phyloP scores from a whole-genome alignment of 1,140 invertebrate species.

The Gonioctena quinquepunctata region DNA sequence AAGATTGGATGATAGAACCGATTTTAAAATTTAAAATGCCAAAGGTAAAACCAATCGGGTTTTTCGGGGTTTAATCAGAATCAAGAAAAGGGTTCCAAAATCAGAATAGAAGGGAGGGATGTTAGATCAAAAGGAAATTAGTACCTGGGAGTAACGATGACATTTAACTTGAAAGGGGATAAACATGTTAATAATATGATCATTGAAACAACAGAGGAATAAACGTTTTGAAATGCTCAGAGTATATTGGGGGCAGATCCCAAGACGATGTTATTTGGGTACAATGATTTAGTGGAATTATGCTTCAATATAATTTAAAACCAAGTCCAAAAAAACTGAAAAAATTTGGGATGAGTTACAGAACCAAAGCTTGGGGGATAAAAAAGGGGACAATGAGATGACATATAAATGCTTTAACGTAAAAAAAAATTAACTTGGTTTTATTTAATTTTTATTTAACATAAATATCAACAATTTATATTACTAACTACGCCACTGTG shows the following conservation, averaged over 20 bases:
- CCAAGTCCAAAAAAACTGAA: neutral
- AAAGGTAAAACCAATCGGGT: slow-evolving; percentile 4
- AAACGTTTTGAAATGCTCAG: slow-evolving; percentile 5
- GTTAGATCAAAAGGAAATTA: neutral
- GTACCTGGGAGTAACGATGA: neutral
- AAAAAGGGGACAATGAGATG: neutral
- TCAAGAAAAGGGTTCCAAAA: neutral
- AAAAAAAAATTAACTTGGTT: no score
- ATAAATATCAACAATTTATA: no score
- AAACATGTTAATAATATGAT: neutral
- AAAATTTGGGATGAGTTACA: neutral
- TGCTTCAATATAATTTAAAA: neutral
- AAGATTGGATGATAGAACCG: neutral
- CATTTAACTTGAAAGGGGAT: neutral
- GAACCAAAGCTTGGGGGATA: neutral
- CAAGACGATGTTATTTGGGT: neutral
- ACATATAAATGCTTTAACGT: neutral
- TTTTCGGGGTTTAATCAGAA: neutral
- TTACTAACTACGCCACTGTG: no score
- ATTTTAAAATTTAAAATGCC: neutral
- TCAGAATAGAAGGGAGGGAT: neutral
- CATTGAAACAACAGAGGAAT: neutral
- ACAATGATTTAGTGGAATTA: neutral
- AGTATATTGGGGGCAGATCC: slow-evolving; percentile 14
- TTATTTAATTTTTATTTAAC: no score